Base-by-base conservation (phyloP, 2,888 invertebrate genomes). In the Caenorhabditis uteleia region DNA sequence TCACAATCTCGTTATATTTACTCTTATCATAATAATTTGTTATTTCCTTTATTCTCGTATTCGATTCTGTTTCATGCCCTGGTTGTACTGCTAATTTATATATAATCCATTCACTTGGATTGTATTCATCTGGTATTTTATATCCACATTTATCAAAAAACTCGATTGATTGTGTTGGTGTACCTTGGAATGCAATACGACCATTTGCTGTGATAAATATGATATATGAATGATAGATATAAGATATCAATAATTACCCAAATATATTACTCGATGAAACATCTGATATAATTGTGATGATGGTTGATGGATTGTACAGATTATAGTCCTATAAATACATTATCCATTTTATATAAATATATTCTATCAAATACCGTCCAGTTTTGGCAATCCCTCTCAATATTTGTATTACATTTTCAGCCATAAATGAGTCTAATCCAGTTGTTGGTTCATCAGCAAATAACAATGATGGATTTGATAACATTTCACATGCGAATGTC, bases 371-470 rank as follows among this genome's bases (percentile, higher is more conserved):
- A 40, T 18, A 42, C 42, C 46, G 54, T 16, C 80, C 78, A 7
- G 45, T 40, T 8, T 54, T 27, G 6, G 79, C 74, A 45, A 80
- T 54, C 26, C 55, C 54, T 62, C 78, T 76, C 55, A 86, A 70
- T 0, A 91, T 90, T 84, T 90, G 89, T 18, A 93, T 89, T 2
- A 95, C 92, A 38, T 68, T 67, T 47, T 91, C 90, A 0, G 97
- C 95, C 92, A 95, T 95, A 81, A 91, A 95, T 0, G 95, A 93
- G 85, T 97, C 97, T 54, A 97, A 86, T 2, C 95, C 78, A 21
- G 56, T 51, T 0, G 95, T 95, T 0, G 95, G 95, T 82, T 97
- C 97, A 82, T 97, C 97, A 83, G 94, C 95, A 83, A 97, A 92
- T 88, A 97, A 89, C 43, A 97, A 86, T 0, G 92, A 90, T 0